A percentile compares a stretch with the other conserved stretches of the same genome.
Conservation (phyloP, 2,888 invertebrate species). For the Limnephilus lunatus region DNA sequence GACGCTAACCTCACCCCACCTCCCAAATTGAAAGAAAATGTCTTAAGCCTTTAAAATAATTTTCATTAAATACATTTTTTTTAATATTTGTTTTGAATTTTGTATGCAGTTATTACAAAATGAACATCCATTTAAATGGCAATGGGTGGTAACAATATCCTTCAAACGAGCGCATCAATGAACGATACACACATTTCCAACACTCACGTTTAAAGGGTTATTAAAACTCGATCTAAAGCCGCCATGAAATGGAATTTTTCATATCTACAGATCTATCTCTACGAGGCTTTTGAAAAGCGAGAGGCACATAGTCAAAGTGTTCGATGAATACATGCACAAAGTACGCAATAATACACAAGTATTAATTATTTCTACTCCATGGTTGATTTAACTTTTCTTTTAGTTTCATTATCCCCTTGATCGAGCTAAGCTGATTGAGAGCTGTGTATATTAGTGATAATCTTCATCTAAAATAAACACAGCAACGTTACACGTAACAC, state of each 20-base stretch:
- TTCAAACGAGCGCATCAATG: neutral
- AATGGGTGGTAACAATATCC: neutral
- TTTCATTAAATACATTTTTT: too few species aligned
- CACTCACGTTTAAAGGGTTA: constrained; percentile 16
- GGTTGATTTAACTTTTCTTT: neutral
- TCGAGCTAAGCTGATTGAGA: constrained; percentile 20
- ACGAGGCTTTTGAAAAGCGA: neutral
- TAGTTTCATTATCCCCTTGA: neutral
- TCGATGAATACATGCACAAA: neutral
- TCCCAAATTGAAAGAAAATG: too few species aligned
- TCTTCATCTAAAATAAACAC: constrained; percentile 46
- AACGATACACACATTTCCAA: neutral
- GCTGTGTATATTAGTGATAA: constrained; percentile 46
- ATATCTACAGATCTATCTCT: neutral
- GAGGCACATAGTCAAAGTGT: neutral
- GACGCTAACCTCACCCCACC: too few species aligned
- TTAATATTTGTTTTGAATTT: too few species aligned
- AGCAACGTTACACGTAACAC: neutral
- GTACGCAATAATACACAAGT: neutral
- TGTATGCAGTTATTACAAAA: neutral
- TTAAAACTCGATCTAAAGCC: constrained; percentile 23
- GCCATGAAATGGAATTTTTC: constrained; percentile 37
- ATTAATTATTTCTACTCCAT: neutral
- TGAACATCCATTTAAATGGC: neutral
- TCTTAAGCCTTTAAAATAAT: too few species aligned